A percentile compares a stretch with the other conserved stretches of the same genome.
Evolutionary conservation across 2,888 invertebrate genomes (phyloP).

Genomic region (Loripinus fragilis): DNA sequence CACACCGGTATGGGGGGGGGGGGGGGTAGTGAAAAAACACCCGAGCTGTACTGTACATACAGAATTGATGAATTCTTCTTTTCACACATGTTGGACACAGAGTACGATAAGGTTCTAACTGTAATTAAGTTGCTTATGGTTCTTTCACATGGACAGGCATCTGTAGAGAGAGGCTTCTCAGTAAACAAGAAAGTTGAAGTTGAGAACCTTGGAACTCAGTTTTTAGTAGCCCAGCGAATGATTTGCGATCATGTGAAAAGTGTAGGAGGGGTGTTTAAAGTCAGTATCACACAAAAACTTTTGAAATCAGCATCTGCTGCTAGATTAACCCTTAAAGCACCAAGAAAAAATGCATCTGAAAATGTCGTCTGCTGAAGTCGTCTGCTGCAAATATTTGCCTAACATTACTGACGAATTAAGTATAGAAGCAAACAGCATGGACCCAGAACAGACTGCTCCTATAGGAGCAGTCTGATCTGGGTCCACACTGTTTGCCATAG

Average conservation of each 20-base stretch:
- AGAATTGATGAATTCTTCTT: conserved; percentile 32
- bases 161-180: conserved; percentile 67
- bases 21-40: too few species aligned
- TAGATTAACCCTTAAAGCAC: conserved; percentile 35
- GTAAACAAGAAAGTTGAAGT: conserved; percentile 60
- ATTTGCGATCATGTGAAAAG: conserved; percentile 50
- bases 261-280: conserved; percentile 46
- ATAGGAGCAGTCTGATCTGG: too few species aligned
- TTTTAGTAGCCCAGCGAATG: conserved; percentile 55
- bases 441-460: too few species aligned
- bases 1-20: too few species aligned
- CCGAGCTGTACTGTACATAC: too few species aligned
- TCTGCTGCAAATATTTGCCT: too few species aligned
- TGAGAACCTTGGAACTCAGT: conserved; percentile 52
- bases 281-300: conserved; percentile 31
- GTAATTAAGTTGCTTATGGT: conserved; percentile 45
- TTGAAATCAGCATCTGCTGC: conserved; percentile 30
- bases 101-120: conserved; percentile 13
- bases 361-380: too few species aligned
- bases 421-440: too few species aligned
- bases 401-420: too few species aligned
- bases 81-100: conserved; percentile 23
- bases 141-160: conserved; percentile 67
- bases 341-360: too few species aligned
- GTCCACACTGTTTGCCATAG: too few species aligned